A percentile compares a stretch with the other conserved stretches of the same genome.
These are phyloP conservation scores for Melanotaenia parkinsoni DNA, from an alignment of 2,797 vertebrate genomes.

Conservation along the genomic window DNA sequence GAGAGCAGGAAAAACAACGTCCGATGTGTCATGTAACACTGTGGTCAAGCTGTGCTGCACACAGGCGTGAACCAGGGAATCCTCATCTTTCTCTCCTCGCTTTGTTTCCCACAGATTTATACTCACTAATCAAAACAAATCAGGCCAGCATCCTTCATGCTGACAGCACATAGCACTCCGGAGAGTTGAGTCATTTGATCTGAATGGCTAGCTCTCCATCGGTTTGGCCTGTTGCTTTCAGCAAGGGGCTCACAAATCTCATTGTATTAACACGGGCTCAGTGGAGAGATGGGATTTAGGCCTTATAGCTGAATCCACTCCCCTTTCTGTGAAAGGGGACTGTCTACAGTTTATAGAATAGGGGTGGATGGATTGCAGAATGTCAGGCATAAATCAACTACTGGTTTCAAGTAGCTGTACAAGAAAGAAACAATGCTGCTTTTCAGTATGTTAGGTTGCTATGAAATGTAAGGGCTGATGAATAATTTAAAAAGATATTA, in stretches of 20 bases:
- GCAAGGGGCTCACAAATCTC: conserved; percentile 67
- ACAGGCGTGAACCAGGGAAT: conserved; percentile 44
- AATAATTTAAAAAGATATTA: neutral
- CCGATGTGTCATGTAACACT: conserved; percentile 36
- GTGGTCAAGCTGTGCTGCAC: conserved; percentile 39
- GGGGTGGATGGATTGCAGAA: neutral
- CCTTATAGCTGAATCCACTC: conserved; percentile 41
- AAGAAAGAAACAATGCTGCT: neutral
- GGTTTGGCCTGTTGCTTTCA: conserved; percentile 58
- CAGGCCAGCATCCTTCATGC: conserved; percentile 71
- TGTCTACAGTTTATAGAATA: conserved; percentile 17
- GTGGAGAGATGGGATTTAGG: conserved; percentile 42
- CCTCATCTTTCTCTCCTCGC: conserved; percentile 34
- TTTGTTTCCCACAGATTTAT: conserved; percentile 70
- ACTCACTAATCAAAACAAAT: conserved; percentile 75
- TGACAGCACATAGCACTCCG: conserved; percentile 69
- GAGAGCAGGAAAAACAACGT: conserved; percentile 35
- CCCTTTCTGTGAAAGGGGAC: conserved; percentile 38
- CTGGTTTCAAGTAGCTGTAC: neutral
- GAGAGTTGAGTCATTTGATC: conserved; percentile 77
- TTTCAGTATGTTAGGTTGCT: neutral
- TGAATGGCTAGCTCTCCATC: conserved; percentile 61
- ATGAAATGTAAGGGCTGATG: neutral
- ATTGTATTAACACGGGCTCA: conserved; percentile 57
- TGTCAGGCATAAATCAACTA: conserved; percentile 4